Conservation (phyloP, 2,113 vertebrate species). For the Scomber japonicus region DNA sequence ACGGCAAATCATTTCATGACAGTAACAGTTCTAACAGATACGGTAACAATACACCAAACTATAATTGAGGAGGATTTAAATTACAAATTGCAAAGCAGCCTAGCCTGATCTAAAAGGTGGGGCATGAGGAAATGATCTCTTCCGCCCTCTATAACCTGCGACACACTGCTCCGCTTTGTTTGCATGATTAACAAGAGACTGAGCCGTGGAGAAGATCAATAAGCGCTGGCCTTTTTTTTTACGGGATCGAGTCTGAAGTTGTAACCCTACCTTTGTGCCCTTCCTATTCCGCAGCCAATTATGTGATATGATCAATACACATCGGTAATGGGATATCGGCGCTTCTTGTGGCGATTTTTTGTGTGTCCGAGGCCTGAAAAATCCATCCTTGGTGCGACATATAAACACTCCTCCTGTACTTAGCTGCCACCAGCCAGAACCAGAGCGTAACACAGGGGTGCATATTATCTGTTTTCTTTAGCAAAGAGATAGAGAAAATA, state of each 20-base stretch:
- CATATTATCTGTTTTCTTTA: slow-evolving; percentile 50
- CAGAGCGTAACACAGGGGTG: slow-evolving; percentile 13
- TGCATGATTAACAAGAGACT: slow-evolving; percentile 78
- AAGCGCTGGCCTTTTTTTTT: slow-evolving; percentile 60
- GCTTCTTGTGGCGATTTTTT: slow-evolving; percentile 38
- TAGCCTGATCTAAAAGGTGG: slow-evolving; percentile 28
- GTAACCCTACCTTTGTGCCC: slow-evolving; percentile 76
- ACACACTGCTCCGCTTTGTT: slow-evolving; percentile 76
- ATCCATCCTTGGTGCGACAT: slow-evolving; percentile 42
- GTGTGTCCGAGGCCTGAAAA: slow-evolving; percentile 44
- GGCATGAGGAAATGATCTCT: slow-evolving; percentile 63
- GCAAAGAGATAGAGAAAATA: slow-evolving; percentile 61
- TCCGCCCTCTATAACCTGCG: slow-evolving; percentile 40
- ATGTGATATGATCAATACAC: slow-evolving; percentile 82
- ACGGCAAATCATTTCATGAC: neutral
- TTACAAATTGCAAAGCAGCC: slow-evolving; percentile 21
- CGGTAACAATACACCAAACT: neutral
- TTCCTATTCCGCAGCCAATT: slow-evolving; percentile 78
- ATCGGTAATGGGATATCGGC: slow-evolving; percentile 80
- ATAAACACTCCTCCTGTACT: slow-evolving; percentile 46
- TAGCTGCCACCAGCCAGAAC: slow-evolving; percentile 26
- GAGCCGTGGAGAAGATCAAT: slow-evolving; percentile 76
- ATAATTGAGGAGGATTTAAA: slow-evolving; percentile 9
- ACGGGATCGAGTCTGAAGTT: slow-evolving; percentile 58
- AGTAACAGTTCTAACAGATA: neutral